Percentiles rank a stretch among this genome's conserved stretches.
Conservation (phyloP, 2,888 invertebrate species). For the Itoplectis maculator region DNA sequence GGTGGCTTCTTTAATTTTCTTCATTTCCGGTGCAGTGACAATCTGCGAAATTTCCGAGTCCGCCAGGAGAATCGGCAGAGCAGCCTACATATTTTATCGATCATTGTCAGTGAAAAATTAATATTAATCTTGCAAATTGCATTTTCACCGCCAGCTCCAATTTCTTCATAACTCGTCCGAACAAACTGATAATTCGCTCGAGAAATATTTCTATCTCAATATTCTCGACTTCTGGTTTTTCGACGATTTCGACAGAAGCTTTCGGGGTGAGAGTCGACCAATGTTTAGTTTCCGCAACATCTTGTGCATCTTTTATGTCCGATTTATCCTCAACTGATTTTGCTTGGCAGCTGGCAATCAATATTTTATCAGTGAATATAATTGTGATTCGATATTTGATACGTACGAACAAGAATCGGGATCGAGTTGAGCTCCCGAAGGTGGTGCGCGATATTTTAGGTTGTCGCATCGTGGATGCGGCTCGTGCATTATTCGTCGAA, state of each 20-base stretch:
- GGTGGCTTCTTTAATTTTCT: slow-evolving; percentile 26
- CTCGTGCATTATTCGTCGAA: not conserved
- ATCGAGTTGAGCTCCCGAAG: slow-evolving; percentile 20
- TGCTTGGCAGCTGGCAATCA: slow-evolving; percentile 26
- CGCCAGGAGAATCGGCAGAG: slow-evolving; percentile 50
- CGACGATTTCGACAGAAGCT: slow-evolving; percentile 39
- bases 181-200: slow-evolving; percentile 51
- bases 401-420: slow-evolving; percentile 42
- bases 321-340: not conserved
- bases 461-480: slow-evolving; percentile 13
- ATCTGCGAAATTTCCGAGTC: slow-evolving; percentile 39
- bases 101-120: not conserved
- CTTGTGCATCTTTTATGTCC: not conserved
- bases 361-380: not conserved
- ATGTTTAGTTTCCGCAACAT: not conserved
- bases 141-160: slow-evolving; percentile 58
- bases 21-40: slow-evolving; percentile 33
- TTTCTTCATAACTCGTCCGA: slow-evolving; percentile 51
- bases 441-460: not conserved
- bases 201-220: slow-evolving; percentile 60
- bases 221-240: slow-evolving; percentile 40
- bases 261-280: slow-evolving; percentile 16
- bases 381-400: not conserved
- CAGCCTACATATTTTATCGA: slow-evolving; percentile 38
- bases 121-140: not conserved